Evolutionary conservation across 2,888 invertebrate species (phyloP).

Genomic region (Hirudinaria manillensis): DNA sequence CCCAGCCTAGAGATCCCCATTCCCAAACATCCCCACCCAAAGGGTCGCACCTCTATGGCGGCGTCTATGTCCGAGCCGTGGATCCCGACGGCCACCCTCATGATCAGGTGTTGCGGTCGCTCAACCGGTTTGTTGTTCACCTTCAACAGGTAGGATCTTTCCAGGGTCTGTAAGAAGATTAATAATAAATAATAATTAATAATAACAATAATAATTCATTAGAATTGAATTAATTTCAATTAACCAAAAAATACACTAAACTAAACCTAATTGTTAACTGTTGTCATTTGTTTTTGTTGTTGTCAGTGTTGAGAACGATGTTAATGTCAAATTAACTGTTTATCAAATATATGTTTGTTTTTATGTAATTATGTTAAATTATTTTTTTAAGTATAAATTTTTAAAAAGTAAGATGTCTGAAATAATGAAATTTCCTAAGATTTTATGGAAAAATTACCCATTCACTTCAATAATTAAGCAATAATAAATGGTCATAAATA

Average conservation of each 20-base stretch:
- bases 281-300: background rate
- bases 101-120: conserved; percentile 95
- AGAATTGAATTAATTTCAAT: background rate
- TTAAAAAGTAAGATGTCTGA: background rate
- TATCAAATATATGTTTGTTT: too few relatives aligned
- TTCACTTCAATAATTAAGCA: too few relatives aligned
- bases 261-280: background rate
- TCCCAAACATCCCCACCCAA: background rate
- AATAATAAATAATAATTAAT: too few relatives aligned
- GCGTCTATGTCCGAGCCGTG: conserved; percentile 86
- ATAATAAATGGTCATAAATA: too few relatives aligned
- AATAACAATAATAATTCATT: too few relatives aligned
- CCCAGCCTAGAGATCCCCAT: background rate
- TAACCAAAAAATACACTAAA: background rate
- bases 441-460: background rate
- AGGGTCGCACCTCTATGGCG: conserved; percentile 66
- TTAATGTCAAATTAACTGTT: too few relatives aligned
- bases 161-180: conserved; percentile 66
- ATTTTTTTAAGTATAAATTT: too few relatives aligned
- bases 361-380: too few relatives aligned
- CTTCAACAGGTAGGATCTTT: conserved; percentile 86
- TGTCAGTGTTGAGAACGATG: background rate
- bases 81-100: conserved; percentile 93
- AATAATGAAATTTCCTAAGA: background rate
- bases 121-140: conserved; percentile 84